Base-by-base conservation (phyloP, 2,888 invertebrate species). In the Leucophenga maculata region DNA sequence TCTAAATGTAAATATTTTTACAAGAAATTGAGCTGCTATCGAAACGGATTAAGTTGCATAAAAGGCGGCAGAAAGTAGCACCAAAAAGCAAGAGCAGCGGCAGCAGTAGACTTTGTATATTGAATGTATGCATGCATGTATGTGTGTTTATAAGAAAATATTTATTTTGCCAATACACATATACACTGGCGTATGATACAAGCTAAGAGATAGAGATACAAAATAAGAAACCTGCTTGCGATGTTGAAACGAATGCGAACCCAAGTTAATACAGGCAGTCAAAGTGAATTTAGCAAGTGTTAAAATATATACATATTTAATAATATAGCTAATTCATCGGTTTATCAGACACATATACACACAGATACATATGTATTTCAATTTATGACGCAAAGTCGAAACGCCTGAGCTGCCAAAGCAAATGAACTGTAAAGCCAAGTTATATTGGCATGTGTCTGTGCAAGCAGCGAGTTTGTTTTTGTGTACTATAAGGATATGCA, bases 11-110 rank as follows among this genome's bases (percentile, higher is more conserved):
- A 77, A 77, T 77, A 77, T 77, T 78, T 71, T 73, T 60, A 60
- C n/a, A 73, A 67, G 79, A 76, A 79, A 79, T 79, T 78, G 79
- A 79, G 78, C 78, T 60, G 60, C 44, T 60, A 60, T 60, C 44
- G 60, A 60, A 79, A 77, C 71, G 78, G 82, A 75, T 79, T 79
- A 74, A 67, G 71, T 72, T 68, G 76, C 72, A 73, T 69, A 60
- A 68, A 60, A 60, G 55, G 18, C 39, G n/a, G 59, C 32, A 32
- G n/a, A 59, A 13, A n/a, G 48, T 26, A 16, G 6, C 48, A 48
- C 48, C 14, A 16, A 48, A 14, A 16, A 48, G 3, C 11, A n/a
- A n/a, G n/a, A n/a, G n/a, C n/a, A n/a, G n/a, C 48, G 3, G 18
- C 39, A 39, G 39, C 39, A 39, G 39, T 16, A 22, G 22, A 55